phyloP scores from a whole-genome alignment of 1,140 invertebrate species.

The Catajapyx aquilonaris region DNA sequence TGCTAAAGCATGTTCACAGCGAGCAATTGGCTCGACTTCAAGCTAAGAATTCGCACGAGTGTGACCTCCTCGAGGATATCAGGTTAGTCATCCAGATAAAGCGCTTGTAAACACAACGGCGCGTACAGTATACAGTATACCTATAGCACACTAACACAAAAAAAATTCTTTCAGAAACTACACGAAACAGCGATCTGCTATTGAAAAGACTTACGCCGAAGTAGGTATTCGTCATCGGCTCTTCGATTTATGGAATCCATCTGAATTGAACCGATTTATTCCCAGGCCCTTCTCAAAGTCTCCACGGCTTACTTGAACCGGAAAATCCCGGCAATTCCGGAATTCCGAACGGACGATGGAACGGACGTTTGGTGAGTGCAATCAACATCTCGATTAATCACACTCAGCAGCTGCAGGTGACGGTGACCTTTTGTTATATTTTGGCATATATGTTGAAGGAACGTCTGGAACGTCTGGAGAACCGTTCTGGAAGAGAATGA shows the following conservation, averaged over 20 bases:
- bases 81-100: no score
- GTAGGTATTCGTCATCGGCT: slow-evolving; percentile 25
- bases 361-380: slow-evolving; percentile 74
- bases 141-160: no score
- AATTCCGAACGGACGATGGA: slow-evolving; percentile 66
- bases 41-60: slow-evolving; percentile 88
- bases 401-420: slow-evolving; percentile 2
- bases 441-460: slow-evolving; percentile 35
- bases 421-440: slow-evolving; percentile 9
- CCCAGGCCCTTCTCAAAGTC: slow-evolving; percentile 65
- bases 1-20: slow-evolving; percentile 72
- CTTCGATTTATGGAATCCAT: not conserved
- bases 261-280: slow-evolving; percentile 16
- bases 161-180: no score
- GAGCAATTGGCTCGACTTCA: slow-evolving; percentile 82
- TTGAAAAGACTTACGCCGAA: slow-evolving; percentile 89
- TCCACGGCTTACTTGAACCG: slow-evolving; percentile 75
- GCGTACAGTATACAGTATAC: no score
- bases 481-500: slow-evolving; percentile 88
- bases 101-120: no score
- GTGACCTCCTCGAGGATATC: slow-evolving; percentile 81
- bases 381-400: slow-evolving; percentile 3
- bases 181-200: slow-evolving; percentile 69
- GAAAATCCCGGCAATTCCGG: slow-evolving; percentile 76
- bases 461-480: slow-evolving; percentile 90